Evolutionary conservation across 2,888 invertebrate genomes (phyloP), one percentile per base, ranked within the genome.

Genomic region (Crematogaster levior): DNA sequence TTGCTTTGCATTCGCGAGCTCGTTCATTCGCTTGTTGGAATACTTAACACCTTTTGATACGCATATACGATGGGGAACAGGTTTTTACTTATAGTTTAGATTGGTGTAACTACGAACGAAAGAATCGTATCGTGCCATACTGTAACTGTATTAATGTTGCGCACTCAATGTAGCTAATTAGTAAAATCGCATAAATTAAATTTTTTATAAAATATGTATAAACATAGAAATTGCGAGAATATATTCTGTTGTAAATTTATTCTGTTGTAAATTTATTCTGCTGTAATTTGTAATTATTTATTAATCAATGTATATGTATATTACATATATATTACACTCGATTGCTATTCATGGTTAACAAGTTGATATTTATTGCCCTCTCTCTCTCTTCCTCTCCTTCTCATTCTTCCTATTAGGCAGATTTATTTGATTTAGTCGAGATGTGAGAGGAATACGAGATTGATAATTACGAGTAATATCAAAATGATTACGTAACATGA

Each of bases 11-110:
- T 80, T 82, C 68, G 77, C 43, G 51, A 53, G 68, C 82, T 61
- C 82, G 68, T 79, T 70, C 82, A 79, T 61, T 80, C 70, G 79
- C 82, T 56, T 68, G 79, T 68, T 68, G 82, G 70, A 82, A 82
- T 79, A 79, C 66, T 79, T 79, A 79, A 82, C 79, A 70, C 68
- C 61, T 70, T 68, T 53, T 79, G 82, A 82, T 82, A 77, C 82
- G 79, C 51, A 34, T 53, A 46, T 51, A 48, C n/a, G n/a, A n/a
- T n/a, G 24, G 46, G 15, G 37, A 82, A 82, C 82, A 80, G 82
- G 82, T 82, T 82, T 82, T 79, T 70, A 79, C 46, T 82, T 63
- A 82, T 63, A 82, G 63, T 79, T 79, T 70, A 80, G 70, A 82
- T 79, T 34, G 63, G 53, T n/a, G n/a, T 58, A 56, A 15, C 21